A percentile compares a stretch with the other conserved stretches of the same genome.
These are phyloP conservation scores for Macroglossus sobrinus DNA, from an alignment of 2,113 vertebrate species.

Conservation along the genomic window DNA sequence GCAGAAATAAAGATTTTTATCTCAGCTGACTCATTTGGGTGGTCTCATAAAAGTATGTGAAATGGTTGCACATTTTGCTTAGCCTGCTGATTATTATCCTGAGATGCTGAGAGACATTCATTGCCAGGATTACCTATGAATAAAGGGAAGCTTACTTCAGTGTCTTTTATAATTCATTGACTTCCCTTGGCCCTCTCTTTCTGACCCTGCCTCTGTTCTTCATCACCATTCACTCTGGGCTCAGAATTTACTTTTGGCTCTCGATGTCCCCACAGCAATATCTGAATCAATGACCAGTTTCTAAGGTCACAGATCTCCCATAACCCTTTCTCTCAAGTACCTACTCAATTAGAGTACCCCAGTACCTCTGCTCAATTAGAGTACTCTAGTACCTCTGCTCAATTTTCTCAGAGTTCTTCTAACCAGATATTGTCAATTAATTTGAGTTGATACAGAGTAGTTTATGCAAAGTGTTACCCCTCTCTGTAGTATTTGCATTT, in stretches of 20 bases:
- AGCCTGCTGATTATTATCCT: background rate
- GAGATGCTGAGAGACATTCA: background rate
- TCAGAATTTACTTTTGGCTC: background rate
- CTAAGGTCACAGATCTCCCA: background rate
- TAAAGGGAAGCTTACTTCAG: background rate
- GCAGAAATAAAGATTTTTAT: conserved; percentile 42
- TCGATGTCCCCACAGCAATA: too few species aligned
- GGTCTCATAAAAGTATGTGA: background rate
- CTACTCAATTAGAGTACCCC: background rate
- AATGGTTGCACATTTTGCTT: background rate
- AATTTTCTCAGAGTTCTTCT: background rate
- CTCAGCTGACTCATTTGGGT: background rate
- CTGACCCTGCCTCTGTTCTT: fast-evolving
- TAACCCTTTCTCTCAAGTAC: background rate
- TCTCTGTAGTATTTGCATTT: background rate
- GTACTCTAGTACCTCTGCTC: background rate
- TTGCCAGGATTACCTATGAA: background rate
- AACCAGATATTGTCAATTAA: background rate
- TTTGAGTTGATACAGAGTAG: background rate
- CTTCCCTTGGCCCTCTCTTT: background rate
- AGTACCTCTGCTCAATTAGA: background rate
- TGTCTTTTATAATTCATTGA: background rate
- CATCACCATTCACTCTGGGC: background rate
- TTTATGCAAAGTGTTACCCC: background rate
- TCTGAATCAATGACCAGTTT: background rate